A percentile compares a stretch with the other conserved stretches of the same genome.
Conservation (phyloP, 2,113 vertebrate genomes). For the Tragulus kanchil region DNA sequence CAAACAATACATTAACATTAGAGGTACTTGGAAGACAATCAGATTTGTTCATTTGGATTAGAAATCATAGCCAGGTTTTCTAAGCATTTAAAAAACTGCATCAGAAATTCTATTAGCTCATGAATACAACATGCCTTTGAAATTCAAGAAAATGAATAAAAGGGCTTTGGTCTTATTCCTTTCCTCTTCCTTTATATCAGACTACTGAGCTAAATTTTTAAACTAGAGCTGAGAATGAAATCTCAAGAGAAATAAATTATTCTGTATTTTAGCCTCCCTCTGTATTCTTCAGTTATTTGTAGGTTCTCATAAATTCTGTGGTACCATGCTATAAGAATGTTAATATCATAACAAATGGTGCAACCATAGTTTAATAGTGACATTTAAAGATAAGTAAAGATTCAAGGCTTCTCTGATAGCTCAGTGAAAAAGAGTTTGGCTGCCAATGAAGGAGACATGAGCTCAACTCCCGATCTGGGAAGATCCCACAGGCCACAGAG, state of each 20-base stretch:
- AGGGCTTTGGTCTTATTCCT: neutral
- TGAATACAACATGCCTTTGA: slow-evolving; percentile 15
- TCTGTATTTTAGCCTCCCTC: slow-evolving; percentile 39
- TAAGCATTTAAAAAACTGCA: slow-evolving; percentile 23
- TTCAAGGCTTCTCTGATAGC: too few species aligned
- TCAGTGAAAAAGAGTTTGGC: too few species aligned
- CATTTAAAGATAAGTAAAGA: neutral
- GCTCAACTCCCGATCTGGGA: too few species aligned
- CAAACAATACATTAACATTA: neutral
- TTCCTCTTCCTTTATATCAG: neutral
- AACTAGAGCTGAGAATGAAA: neutral
- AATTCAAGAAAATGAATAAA: slow-evolving; percentile 1
- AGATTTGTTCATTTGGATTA: slow-evolving; percentile 19
- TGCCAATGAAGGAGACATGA: too few species aligned
- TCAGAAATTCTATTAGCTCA: slow-evolving; percentile 49
- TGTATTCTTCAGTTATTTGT: neutral
- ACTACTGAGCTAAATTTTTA: slow-evolving; percentile 4
- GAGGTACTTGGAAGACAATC: neutral
- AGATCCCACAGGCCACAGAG: too few species aligned
- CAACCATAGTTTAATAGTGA: neutral
- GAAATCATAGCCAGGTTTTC: slow-evolving; percentile 19
- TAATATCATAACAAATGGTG: neutral
- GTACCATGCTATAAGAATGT: neutral
- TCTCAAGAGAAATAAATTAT: neutral
- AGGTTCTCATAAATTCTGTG: neutral